These are phyloP conservation scores for Luperina testacea DNA, from an alignment of 2,888 invertebrate genomes.

Conservation along the genomic window DNA sequence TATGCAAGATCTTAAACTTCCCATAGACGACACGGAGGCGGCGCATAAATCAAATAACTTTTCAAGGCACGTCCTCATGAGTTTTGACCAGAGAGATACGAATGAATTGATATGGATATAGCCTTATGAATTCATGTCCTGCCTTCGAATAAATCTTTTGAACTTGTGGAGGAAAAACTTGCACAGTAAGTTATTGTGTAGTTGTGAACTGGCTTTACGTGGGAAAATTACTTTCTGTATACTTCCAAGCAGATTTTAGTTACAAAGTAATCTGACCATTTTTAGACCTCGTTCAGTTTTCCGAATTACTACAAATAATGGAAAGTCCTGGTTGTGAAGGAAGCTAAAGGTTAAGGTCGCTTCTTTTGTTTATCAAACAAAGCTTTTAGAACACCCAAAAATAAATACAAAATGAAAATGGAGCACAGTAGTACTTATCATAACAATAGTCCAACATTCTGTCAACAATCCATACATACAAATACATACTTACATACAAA, in stretches of 20 bases:
- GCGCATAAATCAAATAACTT: conserved; percentile 75
- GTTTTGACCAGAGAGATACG: conserved; percentile 62
- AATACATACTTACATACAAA: too few species aligned
- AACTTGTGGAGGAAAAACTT: conserved; percentile 37
- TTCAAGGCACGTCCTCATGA: conserved; percentile 67
- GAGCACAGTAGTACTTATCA: background rate
- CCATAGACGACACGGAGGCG: conserved; percentile 66
- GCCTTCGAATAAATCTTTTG: conserved; percentile 55
- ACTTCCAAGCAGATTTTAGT: background rate
- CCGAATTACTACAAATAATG: background rate
- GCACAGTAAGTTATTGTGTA: conserved; percentile 44
- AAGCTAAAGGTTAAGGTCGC: too few species aligned
- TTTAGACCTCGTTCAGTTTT: background rate
- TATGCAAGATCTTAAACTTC: conserved; percentile 59
- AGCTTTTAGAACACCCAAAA: background rate
- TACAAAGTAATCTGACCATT: background rate
- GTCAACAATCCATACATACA: too few species aligned
- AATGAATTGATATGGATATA: conserved; percentile 63
- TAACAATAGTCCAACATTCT: background rate
- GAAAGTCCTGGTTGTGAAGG: background rate
- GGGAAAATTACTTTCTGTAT: background rate
- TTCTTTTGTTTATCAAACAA: conserved; percentile 9
- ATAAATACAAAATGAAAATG: background rate
- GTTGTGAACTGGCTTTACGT: conserved; percentile 21
- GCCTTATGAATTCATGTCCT: conserved; percentile 55